Conservation (phyloP, 2,113 vertebrate species). For the Hemiprocne comata region DNA sequence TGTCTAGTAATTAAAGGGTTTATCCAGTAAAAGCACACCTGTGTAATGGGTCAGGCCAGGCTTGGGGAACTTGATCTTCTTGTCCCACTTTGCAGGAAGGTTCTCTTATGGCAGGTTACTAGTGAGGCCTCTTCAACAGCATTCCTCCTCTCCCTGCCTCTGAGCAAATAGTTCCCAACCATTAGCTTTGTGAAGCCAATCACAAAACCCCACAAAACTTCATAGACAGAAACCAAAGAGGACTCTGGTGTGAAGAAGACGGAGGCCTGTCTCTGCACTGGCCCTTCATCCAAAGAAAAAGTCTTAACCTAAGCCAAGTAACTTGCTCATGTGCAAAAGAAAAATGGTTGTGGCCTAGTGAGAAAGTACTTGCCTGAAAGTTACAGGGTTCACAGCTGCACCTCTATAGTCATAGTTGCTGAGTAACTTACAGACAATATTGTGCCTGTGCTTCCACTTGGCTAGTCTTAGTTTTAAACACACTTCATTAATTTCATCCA, state of each 20-base stretch:
- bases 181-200: neutral
- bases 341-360: neutral
- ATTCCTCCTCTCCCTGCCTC: neutral
- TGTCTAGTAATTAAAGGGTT: neutral
- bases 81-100: fast-evolving
- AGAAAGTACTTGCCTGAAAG: neutral
- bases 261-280: neutral
- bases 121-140: neutral
- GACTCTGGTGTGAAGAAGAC: neutral
- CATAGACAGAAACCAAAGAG: neutral
- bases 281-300: neutral
- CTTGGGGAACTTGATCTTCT: neutral
- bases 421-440: neutral
- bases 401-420: neutral
- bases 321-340: neutral
- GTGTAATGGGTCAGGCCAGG: neutral
- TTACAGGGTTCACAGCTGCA: neutral
- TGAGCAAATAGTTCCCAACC: neutral
- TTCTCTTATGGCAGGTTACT: neutral
- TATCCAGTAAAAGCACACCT: neutral
- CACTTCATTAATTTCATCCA: neutral
- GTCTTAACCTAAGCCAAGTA: neutral
- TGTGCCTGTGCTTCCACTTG: neutral
- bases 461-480: neutral
- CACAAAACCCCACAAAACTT: neutral